Conservation (phyloP, 1,140 invertebrate species). For the Samia ricini region DNA sequence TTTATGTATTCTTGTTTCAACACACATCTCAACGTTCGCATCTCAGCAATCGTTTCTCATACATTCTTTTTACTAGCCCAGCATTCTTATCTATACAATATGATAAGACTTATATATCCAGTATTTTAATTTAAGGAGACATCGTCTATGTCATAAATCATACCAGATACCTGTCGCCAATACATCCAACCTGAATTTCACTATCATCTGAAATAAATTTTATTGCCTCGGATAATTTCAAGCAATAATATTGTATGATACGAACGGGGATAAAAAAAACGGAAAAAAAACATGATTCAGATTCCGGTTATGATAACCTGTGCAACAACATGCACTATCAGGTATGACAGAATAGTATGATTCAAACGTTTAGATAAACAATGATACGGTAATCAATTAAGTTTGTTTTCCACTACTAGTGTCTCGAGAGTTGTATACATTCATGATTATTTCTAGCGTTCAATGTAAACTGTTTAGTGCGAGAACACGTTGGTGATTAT, state of each 20-base stretch:
- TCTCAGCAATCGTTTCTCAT: too few relatives aligned
- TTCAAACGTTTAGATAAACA: background rate
- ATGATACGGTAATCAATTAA: background rate
- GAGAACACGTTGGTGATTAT: conserved; percentile 7
- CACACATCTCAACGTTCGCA: too few relatives aligned
- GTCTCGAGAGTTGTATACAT: background rate
- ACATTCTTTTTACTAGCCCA: too few relatives aligned
- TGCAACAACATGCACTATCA: background rate
- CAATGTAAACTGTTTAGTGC: conserved; percentile 13
- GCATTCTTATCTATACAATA: too few relatives aligned
- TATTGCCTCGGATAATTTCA: background rate
- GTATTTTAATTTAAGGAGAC: too few relatives aligned
- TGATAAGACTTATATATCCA: too few relatives aligned
- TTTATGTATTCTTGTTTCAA: too few relatives aligned
- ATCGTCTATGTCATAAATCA: too few relatives aligned
- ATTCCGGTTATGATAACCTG: conserved; percentile 16
- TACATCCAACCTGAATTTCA: too few relatives aligned
- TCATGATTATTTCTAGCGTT: conserved; percentile 6
- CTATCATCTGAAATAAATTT: too few relatives aligned
- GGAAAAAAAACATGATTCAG: conserved; percentile 5
- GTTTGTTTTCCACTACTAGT: background rate
- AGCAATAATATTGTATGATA: background rate
- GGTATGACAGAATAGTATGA: conserved; percentile 5
- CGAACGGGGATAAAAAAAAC: background rate
- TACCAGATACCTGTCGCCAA: too few relatives aligned